phyloP scores from a whole-genome alignment of 1,140 invertebrate species.

The Lycorma delicatula region DNA sequence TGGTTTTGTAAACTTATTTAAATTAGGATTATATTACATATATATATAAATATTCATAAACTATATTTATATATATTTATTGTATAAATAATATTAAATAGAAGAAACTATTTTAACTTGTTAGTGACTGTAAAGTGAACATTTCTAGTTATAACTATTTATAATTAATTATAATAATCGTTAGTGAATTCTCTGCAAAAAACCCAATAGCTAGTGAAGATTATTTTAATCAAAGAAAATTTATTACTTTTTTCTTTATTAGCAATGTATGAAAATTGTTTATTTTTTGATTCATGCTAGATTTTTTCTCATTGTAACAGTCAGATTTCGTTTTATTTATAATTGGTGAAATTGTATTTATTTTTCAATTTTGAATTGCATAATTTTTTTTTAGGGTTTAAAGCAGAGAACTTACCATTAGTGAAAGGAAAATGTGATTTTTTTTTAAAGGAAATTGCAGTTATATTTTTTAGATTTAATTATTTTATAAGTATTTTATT shows the following conservation, averaged over 20 bases:
- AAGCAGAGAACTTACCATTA: slow-evolving; percentile 16
- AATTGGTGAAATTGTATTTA: slow-evolving; percentile 4
- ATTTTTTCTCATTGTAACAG: too few species aligned
- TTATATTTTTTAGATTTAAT: background rate
- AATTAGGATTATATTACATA: slow-evolving; percentile 3
- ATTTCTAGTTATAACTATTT: too few species aligned
- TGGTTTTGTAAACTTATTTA: background rate
- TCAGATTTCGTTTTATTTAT: slow-evolving; percentile 9
- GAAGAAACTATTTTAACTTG: slow-evolving; percentile 9
- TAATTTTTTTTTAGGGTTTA: too few species aligned
- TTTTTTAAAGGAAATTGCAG: background rate
- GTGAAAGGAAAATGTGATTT: slow-evolving; percentile 20
- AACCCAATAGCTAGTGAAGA: background rate
- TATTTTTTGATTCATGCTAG: background rate
- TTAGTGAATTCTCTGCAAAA: slow-evolving; percentile 16
- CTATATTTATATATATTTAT: slow-evolving; percentile 1
- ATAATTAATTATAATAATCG: too few species aligned
- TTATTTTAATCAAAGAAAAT: background rate
- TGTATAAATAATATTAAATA: slow-evolving; percentile 1
- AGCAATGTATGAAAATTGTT: background rate
- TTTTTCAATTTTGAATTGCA: too few species aligned
- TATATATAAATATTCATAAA: slow-evolving; percentile 13
- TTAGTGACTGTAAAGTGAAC: too few species aligned
- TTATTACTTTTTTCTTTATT: background rate
- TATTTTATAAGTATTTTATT: background rate